These are phyloP conservation scores for Volucella zonaria DNA, from an alignment of 2,888 invertebrate species.

Conservation along the genomic window DNA sequence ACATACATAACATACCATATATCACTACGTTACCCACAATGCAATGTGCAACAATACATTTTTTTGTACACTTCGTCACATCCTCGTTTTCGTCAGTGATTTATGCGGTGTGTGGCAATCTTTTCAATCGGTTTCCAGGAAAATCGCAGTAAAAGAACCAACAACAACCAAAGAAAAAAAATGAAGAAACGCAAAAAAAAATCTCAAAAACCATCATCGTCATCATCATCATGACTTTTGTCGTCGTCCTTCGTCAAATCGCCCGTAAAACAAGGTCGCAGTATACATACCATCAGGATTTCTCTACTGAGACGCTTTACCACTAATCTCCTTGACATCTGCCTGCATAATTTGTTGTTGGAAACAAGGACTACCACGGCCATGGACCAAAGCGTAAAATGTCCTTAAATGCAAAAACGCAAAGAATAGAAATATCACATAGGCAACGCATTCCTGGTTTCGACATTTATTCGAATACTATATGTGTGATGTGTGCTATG, in stretches of 20 bases:
- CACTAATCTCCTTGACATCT: slow-evolving; percentile 72
- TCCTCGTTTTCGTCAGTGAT: slow-evolving; percentile 11
- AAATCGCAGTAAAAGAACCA: slow-evolving; percentile 45
- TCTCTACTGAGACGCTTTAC: slow-evolving; percentile 39
- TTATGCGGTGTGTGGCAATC: slow-evolving; percentile 56
- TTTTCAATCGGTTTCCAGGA: slow-evolving; percentile 64
- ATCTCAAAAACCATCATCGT: slow-evolving; percentile 32
- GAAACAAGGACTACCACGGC: slow-evolving; percentile 6
- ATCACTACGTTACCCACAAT: slow-evolving; percentile 28
- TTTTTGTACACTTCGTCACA: neutral
- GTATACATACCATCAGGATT: slow-evolving; percentile 21
- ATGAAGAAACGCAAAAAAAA: neutral
- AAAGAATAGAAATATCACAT: neutral
- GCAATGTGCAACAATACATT: slow-evolving; percentile 34
- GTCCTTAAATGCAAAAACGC: slow-evolving; percentile 47
- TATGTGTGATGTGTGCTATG: no score
- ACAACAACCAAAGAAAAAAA: slow-evolving; percentile 31
- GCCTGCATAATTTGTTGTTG: slow-evolving; percentile 68
- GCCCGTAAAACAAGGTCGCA: slow-evolving; percentile 59
- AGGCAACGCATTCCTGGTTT: slow-evolving; percentile 26
- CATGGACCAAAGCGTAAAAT: slow-evolving; percentile 33
- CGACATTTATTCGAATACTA: slow-evolving; percentile 8
- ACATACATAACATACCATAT: neutral
- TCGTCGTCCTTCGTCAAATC: slow-evolving; percentile 58
- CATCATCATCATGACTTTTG: slow-evolving; percentile 4